Evolutionary conservation across 2,797 vertebrate species (phyloP).

Genomic region (Eospalax fontanierii): DNA sequence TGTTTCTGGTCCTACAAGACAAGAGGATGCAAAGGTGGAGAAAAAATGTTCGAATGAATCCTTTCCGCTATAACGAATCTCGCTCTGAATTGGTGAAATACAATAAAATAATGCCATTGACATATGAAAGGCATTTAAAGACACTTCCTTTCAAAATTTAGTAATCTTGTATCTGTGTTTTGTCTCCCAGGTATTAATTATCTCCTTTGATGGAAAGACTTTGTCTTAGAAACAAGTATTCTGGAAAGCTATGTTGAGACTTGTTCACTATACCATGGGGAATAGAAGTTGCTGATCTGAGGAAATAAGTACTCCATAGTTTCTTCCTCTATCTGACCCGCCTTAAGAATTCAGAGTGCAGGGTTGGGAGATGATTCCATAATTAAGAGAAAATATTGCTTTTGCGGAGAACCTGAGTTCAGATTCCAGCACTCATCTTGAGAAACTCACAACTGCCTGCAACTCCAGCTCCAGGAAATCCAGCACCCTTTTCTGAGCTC

Average conservation of each 20-base stretch:
- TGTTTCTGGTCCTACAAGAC: not conserved
- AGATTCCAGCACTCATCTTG: no score
- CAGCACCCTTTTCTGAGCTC: no score
- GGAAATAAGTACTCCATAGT: no score
- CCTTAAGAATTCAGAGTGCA: no score
- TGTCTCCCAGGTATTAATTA: constrained; percentile 48
- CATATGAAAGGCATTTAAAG: not conserved
- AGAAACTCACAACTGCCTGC: no score
- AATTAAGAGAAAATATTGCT: no score
- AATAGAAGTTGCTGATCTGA: no score
- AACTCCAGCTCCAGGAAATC: no score
- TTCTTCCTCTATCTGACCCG: no score
- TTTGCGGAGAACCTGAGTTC: no score
- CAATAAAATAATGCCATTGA: not conserved
- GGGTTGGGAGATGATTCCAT: no score
- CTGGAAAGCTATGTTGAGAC: not conserved
- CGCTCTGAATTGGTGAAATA: not conserved
- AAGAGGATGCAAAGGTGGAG: not conserved
- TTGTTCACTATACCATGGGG: not conserved
- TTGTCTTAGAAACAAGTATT: not conserved
- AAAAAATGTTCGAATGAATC: rapidly evolving
- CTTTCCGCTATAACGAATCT: not conserved
- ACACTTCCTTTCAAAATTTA: not conserved
- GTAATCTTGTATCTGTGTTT: not conserved
- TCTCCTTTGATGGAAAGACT: not conserved